phyloP scores from a whole-genome alignment of 2,888 invertebrate species.

The Aporophyla lueneburgensis region DNA sequence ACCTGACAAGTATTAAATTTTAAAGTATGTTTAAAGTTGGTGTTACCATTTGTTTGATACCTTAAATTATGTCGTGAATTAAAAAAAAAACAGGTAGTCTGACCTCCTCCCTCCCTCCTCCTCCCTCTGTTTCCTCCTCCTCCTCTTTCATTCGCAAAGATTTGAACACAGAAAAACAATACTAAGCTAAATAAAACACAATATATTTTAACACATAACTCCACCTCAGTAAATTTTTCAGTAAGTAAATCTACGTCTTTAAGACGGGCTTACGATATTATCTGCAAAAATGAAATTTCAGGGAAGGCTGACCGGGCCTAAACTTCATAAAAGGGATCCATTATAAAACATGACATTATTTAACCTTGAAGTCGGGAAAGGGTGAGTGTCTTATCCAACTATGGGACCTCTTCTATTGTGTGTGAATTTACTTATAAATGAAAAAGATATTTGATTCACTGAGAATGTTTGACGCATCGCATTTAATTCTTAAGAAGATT shows the following conservation, averaged over 20 bases:
- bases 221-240: not conserved
- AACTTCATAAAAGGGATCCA: constrained; percentile 27
- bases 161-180: not conserved
- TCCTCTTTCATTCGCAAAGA: not conserved
- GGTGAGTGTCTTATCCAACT: constrained; percentile 32
- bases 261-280: constrained; percentile 1
- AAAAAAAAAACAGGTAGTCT: fast-evolving
- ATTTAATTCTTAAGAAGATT: not conserved
- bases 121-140: too few relatives aligned
- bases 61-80: not conserved
- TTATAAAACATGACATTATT: constrained; percentile 43
- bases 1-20: too few relatives aligned
- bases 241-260: constrained; percentile 4
- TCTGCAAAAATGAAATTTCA: constrained; percentile 23
- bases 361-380: constrained; percentile 25
- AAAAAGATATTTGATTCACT: not conserved
- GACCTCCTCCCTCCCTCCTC: too few relatives aligned
- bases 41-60: not conserved
- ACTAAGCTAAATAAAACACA: not conserved
- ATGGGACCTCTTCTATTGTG: constrained; percentile 19
- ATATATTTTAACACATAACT: not conserved
- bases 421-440: constrained; percentile 11
- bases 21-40: too few relatives aligned
- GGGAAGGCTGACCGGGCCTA: constrained; percentile 3
- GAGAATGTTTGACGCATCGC: not conserved